These are phyloP conservation scores for Serilophus lunatus DNA, from an alignment of 2,113 vertebrate species.

Conservation along the genomic window DNA sequence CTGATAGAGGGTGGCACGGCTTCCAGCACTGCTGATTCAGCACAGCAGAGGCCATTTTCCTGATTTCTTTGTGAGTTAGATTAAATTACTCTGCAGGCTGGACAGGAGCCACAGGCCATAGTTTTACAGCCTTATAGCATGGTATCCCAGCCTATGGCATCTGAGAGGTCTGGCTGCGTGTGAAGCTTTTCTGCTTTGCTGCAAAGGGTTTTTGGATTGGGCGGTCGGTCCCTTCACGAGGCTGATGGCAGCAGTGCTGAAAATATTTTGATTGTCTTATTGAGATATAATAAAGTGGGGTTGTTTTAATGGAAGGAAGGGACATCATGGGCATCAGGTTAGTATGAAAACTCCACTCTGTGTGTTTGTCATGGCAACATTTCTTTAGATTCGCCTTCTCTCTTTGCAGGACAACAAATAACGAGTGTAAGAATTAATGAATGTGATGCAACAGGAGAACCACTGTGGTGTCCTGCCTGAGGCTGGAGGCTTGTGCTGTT, in stretches of 20 bases:
- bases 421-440: not conserved
- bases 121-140: conserved; percentile 15
- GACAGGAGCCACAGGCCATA: conserved; percentile 11
- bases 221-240: not conserved
- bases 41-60: conserved; percentile 24
- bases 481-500: not conserved
- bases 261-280: conserved; percentile 21
- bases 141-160: conserved; percentile 30
- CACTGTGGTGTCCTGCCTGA: not conserved
- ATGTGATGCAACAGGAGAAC: not conserved
- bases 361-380: not conserved
- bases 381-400: not conserved
- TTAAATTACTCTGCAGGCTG: conserved; percentile 50
- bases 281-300: not conserved
- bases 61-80: conserved; percentile 42
- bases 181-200: not conserved
- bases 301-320: not conserved
- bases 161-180: not conserved
- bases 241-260: not conserved
- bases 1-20: conserved; percentile 13
- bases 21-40: conserved; percentile 53
- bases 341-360: not conserved
- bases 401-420: not conserved
- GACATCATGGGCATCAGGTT: not conserved
- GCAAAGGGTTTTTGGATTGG: not conserved